Evolutionary conservation across 2,113 vertebrate genomes (phyloP), one percentile per base, ranked within the genome.

Genomic region (Chaenogobius annularis): DNA sequence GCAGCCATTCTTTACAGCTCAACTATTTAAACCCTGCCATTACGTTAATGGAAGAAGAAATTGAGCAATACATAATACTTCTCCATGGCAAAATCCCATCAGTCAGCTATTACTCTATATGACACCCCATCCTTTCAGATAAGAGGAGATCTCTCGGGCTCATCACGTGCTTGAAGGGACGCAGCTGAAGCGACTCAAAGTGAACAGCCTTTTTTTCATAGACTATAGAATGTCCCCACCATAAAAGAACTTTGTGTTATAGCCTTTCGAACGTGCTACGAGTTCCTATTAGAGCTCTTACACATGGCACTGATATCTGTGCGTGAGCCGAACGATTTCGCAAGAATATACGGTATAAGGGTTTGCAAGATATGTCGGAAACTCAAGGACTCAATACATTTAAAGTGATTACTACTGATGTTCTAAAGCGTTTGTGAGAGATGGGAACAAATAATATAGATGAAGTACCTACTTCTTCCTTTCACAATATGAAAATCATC

Each of bases 141-240:
- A 77, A 69, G 66, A 69, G 26, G 72, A 48, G 56, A 46, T 20
- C 50, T 68, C 35, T 59, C 15, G 20, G 48, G 10, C 73, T 76
- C 43, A 37, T 70, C 40, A 31, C 31, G 47, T 35, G 22, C 66
- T 15, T 69, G 2, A 66, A 61, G 22, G 26, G 68, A 71, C 61
- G 7, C 0, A 26, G 52, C 63, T 66, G 65, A 78, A 40, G 20
- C 44, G 65, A 68, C 80, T 74, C 20, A 7, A n/a, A 40, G 35
- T 75, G 72, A 72, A 73, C 72, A 44, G 65, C 62, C n/a, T 68
- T 84, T 79, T 65, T 79, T 44, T 75, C 72, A 44, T 44, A 77
- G 74, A 80, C 72, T 66, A 31, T 19, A 65, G 35, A 71, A 83
- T 68, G 55, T 66, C 19, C 48, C 69, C 52, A 55, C 70, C 55